phyloP scores from a whole-genome alignment of 2,888 invertebrate genomes.

The Anarsia innoxiella region DNA sequence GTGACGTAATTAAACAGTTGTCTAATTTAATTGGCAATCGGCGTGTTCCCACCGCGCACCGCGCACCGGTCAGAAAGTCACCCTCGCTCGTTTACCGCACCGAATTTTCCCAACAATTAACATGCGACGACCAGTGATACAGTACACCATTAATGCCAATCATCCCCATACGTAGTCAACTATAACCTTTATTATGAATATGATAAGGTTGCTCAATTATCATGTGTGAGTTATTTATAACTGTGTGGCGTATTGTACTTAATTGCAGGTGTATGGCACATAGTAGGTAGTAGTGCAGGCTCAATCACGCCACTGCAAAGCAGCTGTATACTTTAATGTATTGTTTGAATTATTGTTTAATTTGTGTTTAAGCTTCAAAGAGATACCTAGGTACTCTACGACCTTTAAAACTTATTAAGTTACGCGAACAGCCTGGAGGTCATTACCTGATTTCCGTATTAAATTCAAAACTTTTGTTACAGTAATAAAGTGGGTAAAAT shows the following conservation, averaged over 20 bases:
- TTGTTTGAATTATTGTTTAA: slow-evolving; percentile 9
- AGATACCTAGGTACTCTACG: too few relatives aligned
- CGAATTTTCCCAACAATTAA: slow-evolving; percentile 62
- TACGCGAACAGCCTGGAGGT: not conserved
- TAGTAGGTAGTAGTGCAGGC: slow-evolving; percentile 28
- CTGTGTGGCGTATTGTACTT: slow-evolving; percentile 20
- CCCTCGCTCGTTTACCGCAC: slow-evolving; percentile 51
- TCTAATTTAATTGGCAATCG: slow-evolving; percentile 71
- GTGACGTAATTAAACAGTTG: slow-evolving; percentile 64
- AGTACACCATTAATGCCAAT: not conserved
- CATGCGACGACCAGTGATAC: slow-evolving; percentile 35
- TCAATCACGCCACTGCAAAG: slow-evolving; percentile 39
- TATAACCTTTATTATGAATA: too few relatives aligned
- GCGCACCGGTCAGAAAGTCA: slow-evolving; percentile 43
- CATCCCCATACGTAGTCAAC: too few relatives aligned
- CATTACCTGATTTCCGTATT: not conserved
- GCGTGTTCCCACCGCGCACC: slow-evolving; percentile 61
- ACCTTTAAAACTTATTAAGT: too few relatives aligned
- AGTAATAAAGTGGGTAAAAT: slow-evolving; percentile 9
- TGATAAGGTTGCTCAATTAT: too few relatives aligned
- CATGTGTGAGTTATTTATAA: too few relatives aligned
- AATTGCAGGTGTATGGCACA: slow-evolving; percentile 50
- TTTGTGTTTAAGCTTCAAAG: too few relatives aligned
- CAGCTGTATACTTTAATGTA: slow-evolving; percentile 8
- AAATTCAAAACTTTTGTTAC: slow-evolving; percentile 3